Evolutionary conservation across 2,113 vertebrate species (phyloP).

Genomic region (Formicarius rufipectus): DNA sequence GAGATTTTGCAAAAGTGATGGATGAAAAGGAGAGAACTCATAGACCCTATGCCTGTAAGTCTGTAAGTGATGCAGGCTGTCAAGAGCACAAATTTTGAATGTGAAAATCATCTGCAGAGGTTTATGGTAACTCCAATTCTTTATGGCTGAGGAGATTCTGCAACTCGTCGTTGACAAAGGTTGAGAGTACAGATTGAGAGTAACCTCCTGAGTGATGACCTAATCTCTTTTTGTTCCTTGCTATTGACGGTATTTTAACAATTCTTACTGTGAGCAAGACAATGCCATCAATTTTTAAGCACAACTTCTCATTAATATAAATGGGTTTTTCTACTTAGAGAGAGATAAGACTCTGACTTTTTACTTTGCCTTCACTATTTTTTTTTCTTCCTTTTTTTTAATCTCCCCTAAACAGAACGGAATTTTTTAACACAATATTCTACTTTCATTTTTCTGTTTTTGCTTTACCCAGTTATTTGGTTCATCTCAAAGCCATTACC

Average conservation of each 20-base stretch:
- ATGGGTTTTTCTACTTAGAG: background rate
- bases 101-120: background rate
- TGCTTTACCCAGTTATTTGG: background rate
- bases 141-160: background rate
- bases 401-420: background rate
- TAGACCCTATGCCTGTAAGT: background rate
- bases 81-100: background rate
- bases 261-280: constrained; percentile 1
- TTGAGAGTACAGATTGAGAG: background rate
- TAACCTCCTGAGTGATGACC: background rate
- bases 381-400: background rate
- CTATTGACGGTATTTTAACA: background rate
- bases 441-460: background rate
- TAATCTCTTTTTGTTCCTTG: constrained; percentile 15
- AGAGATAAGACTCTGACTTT: background rate
- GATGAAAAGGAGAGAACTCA: background rate
- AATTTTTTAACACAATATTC: background rate
- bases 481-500: background rate
- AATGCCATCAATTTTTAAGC: constrained; percentile 35
- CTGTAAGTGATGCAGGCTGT: background rate
- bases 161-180: background rate
- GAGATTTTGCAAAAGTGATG: background rate
- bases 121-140: background rate
- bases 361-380: background rate
- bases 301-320: constrained; percentile 32